Evolutionary conservation across 2,888 invertebrate species (phyloP), one percentile per base, ranked within the genome.

Genomic region (Dolichopus griseipennis): DNA sequence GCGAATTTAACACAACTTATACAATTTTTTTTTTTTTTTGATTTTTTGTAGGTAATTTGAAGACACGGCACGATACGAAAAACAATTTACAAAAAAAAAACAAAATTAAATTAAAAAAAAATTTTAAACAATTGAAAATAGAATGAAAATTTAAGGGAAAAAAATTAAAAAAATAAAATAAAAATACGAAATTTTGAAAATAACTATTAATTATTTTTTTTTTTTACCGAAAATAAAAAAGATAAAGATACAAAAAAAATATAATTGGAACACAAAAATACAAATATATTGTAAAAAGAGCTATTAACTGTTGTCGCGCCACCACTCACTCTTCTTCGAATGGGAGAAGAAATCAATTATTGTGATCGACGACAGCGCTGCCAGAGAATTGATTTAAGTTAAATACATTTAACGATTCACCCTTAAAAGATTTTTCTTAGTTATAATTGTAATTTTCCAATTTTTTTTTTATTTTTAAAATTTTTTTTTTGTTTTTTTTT

Each of bases 301-400:
- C 22, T 62, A 62, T 20, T 12, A 22, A 62, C 62, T 21, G 62
- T 12, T 21, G 62, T 21, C 62, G 62, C 62, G 62, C 62, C 62
- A 62, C 52, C 21, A 62, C 62, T 15, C 21, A 62, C 62, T 62
- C 21, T 62, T 62, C 62, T 12, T 9, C 9, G 10, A 62, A 62
- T 62, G 22, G 22, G n/a, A 20, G 8, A 62, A 21, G 62, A 62
- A 62, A 62, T 22, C 62, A 8, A 62, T 62, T 52, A 69, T 69
- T 70, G 69, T 71, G 66, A 69, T 71, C 69, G 69, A 71, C 67
- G 69, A 67, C 69, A 66, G 66, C 65, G 67, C 69, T 71, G 69
- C 67, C 66, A 69, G 69, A 71, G 64, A 64, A 64, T 64, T 64
- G 64, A 64, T 64, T n/a, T 18, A 52, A 52, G 52, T 52, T 52